Evolutionary conservation across 2,113 vertebrate species (phyloP).

Genomic region (Panurus biarmicus): DNA sequence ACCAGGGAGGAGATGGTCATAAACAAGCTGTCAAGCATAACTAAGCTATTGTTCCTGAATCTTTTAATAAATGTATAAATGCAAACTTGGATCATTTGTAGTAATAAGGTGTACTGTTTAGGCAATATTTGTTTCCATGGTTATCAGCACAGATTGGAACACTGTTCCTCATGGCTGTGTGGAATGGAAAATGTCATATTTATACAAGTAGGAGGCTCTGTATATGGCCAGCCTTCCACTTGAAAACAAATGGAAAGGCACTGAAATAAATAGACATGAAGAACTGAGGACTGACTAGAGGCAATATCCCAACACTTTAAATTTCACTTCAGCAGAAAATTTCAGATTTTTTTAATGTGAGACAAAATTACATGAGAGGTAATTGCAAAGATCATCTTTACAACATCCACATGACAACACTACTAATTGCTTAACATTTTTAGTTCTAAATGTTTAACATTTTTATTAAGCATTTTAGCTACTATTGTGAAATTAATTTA

Average conservation of each 20-base stretch:
- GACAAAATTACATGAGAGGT: background rate
- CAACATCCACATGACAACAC: background rate
- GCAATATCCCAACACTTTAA: background rate
- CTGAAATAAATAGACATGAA: background rate
- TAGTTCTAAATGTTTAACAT: background rate
- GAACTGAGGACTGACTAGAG: background rate
- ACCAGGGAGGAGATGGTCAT: constrained; percentile 8
- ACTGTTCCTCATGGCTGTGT: background rate
- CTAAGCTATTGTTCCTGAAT: constrained; percentile 20
- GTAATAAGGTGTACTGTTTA: background rate
- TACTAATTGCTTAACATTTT: background rate
- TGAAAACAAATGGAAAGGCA: background rate
- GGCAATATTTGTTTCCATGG: constrained; percentile 4
- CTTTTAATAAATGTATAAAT: constrained; percentile 37
- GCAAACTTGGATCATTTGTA: constrained; percentile 25
- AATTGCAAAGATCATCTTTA: background rate
- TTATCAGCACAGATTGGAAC: background rate
- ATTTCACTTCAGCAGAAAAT: background rate
- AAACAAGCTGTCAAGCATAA: constrained; percentile 47
- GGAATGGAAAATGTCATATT: background rate
- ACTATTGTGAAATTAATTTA: background rate
- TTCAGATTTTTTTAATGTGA: background rate
- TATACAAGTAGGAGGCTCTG: background rate
- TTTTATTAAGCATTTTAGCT: background rate
- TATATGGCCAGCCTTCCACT: background rate